Conservation (phyloP, 2,888 invertebrate species). For the Plebejus melissa region DNA sequence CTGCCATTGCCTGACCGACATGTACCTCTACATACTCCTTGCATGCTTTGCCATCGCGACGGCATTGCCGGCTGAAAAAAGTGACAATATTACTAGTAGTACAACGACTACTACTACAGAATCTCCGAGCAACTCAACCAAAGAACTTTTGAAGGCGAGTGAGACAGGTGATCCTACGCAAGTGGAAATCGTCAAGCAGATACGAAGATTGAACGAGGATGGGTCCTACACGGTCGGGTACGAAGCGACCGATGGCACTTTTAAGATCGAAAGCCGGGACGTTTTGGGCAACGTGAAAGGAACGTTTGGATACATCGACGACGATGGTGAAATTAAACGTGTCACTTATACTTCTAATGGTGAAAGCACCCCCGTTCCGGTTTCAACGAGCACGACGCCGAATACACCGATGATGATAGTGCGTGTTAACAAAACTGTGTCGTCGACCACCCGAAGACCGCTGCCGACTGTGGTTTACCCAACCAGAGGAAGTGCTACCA, state of each 20-base stretch:
- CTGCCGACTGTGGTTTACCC: constrained; percentile 72
- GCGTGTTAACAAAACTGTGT: constrained; percentile 68
- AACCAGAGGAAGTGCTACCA: constrained; percentile 74
- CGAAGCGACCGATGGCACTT: constrained; percentile 91
- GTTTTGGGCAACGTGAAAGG: constrained; percentile 89
- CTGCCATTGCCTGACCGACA: constrained; percentile 62
- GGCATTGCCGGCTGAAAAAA: constrained; percentile 40
- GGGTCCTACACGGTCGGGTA: constrained; percentile 92
- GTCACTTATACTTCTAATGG: constrained; percentile 84
- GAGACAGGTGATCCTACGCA: constrained; percentile 84
- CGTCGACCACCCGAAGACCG: constrained; percentile 78
- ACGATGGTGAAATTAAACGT: constrained; percentile 87
- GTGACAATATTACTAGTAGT: constrained; percentile 32
- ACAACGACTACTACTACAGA: constrained; percentile 41
- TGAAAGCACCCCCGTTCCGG: constrained; percentile 65
- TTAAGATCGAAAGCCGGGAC: constrained; percentile 90
- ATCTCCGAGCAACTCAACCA: constrained; percentile 54
- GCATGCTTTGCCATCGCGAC: constrained; percentile 53
- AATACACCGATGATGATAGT: constrained; percentile 68
- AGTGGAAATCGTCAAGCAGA: constrained; percentile 89
- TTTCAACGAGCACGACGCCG: constrained; percentile 57
- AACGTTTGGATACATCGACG: constrained; percentile 89
- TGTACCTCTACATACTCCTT: constrained; percentile 61
- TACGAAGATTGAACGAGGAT: constrained; percentile 88
- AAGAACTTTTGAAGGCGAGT: constrained; percentile 78